A percentile compares a stretch with the other conserved stretches of the same genome.
These are phyloP conservation scores for Habroteleia sp. DNA, from an alignment of 2,888 invertebrate species.

Conservation along the genomic window DNA sequence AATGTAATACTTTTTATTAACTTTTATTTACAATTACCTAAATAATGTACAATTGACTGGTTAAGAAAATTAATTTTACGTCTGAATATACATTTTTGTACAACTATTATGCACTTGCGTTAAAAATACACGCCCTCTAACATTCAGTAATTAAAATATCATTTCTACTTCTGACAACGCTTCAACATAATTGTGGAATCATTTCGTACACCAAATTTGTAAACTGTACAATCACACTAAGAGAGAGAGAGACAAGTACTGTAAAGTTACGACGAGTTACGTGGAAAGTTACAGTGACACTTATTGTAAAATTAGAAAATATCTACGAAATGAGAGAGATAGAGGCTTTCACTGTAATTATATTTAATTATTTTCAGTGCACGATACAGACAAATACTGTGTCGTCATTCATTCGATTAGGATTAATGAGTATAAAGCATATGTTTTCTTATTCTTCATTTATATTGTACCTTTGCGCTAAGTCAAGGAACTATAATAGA, in stretches of 20 bases:
- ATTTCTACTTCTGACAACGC: conserved; percentile 20
- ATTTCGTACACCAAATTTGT: too few relatives aligned
- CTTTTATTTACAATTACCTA: conserved; percentile 25
- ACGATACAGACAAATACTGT: neutral
- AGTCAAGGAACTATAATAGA: conserved; percentile 55
- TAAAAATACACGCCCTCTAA: too few relatives aligned
- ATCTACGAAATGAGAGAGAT: conserved; percentile 7
- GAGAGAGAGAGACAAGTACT: conserved; percentile 26
- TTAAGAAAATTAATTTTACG: conserved; percentile 18
- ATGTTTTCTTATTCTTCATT: conserved; percentile 10
- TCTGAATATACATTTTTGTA: too few relatives aligned
- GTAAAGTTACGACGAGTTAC: conserved; percentile 17
- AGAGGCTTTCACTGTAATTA: conserved; percentile 25
- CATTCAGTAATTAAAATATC: conserved; percentile 49
- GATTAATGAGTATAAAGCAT: conserved; percentile 26
- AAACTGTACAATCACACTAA: conserved; percentile 12
- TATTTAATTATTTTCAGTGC: neutral
- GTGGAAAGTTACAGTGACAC: conserved; percentile 9
- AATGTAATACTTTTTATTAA: conserved; percentile 9
- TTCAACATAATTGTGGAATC: too few relatives aligned
- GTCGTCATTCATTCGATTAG: neutral
- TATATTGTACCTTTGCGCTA: conserved; percentile 22
- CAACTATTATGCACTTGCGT: too few relatives aligned
- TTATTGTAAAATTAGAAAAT: conserved; percentile 31
- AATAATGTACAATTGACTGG: conserved; percentile 21